phyloP scores from a whole-genome alignment of 2,797 vertebrate species.

The Okamejei kenojei region DNA sequence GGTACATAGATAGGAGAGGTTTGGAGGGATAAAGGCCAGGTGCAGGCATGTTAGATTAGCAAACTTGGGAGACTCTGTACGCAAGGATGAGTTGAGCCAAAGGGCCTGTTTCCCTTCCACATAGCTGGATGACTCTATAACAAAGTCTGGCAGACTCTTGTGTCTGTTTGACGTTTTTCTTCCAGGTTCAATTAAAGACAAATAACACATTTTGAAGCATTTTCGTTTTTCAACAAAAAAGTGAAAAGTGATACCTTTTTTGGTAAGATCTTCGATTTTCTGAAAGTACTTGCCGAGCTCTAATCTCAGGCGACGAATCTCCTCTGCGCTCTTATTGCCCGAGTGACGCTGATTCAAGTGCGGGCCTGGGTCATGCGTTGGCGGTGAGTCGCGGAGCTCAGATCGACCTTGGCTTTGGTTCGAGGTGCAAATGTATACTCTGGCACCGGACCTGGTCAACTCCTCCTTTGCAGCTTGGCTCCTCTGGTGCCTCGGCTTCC shows the following conservation, averaged over 20 bases:
- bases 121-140: no score
- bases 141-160: no score
- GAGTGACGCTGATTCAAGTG: constrained; percentile 40
- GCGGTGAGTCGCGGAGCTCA: constrained; percentile 51
- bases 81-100: no score
- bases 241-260: constrained; percentile 61
- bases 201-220: no score
- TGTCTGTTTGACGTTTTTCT: no score
- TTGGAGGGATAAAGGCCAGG: no score
- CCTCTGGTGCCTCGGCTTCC: constrained; percentile 40
- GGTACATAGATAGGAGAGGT: no score
- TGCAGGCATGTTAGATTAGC: no score
- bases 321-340: constrained; percentile 56
- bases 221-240: neutral
- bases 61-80: no score
- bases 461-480: constrained; percentile 42
- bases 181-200: no score
- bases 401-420: constrained; percentile 45
- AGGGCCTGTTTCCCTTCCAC: no score
- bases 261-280: constrained; percentile 72
- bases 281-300: constrained; percentile 72
- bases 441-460: constrained; percentile 46
- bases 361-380: constrained; percentile 53
- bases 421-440: constrained; percentile 49
- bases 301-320: constrained; percentile 70